Conservation (phyloP, 2,888 invertebrate genomes). For the Corbicula japonica region DNA sequence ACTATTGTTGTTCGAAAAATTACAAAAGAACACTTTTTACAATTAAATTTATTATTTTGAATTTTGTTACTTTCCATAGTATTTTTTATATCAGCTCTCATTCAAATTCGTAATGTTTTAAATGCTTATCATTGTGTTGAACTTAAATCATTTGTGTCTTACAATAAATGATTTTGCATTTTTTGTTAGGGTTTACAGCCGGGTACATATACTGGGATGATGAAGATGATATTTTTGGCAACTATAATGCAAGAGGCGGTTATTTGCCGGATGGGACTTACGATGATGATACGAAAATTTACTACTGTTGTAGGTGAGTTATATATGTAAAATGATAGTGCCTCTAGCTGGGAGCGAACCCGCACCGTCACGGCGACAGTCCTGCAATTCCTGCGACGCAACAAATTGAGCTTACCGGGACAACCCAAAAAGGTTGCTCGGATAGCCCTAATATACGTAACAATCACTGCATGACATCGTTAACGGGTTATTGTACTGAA, state of each 20-base stretch:
- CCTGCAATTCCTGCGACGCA: background rate
- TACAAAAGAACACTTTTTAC: no score
- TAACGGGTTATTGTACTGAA: background rate
- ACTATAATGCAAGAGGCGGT: conserved; percentile 10
- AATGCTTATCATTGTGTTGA: no score
- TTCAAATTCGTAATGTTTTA: no score
- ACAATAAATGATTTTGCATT: no score
- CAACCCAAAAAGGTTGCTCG: background rate
- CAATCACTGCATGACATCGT: background rate
- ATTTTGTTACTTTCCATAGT: no score
- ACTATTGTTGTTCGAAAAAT: no score
- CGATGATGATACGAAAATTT: background rate
- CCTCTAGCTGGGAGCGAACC: no score
- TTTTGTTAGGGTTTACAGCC: background rate
- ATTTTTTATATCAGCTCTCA: no score
- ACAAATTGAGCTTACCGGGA: background rate
- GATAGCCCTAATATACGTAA: background rate
- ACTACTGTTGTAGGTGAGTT: conserved; percentile 9
- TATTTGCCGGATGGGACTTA: conserved; percentile 1
- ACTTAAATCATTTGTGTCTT: no score
- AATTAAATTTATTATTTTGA: no score
- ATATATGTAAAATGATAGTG: no score
- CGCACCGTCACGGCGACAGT: no score
- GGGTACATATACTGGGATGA: conserved; percentile 15
- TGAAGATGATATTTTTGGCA: conserved; percentile 5